Evolutionary conservation across 1,140 invertebrate species (phyloP).

Genomic region (Rhynchophorus ferrugineus): DNA sequence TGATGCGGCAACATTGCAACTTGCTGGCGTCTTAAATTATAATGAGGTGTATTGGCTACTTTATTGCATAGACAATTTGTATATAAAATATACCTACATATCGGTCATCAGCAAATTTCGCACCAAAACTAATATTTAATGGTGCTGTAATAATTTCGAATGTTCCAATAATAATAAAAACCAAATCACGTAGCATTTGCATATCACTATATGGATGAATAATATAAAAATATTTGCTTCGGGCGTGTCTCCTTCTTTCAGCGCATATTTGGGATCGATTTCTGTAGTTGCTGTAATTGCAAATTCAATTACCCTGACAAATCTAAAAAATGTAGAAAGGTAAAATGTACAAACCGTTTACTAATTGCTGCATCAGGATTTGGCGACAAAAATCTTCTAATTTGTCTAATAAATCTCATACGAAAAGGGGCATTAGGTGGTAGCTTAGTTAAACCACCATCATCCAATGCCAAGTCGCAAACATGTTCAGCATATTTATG

Average conservation of each 20-base stretch:
- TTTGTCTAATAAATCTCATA: neutral
- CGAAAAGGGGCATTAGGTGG: slow-evolving; percentile 1
- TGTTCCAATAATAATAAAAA: neutral
- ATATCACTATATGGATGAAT: slow-evolving; percentile 5
- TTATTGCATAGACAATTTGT: too few species aligned
- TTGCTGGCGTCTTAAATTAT: too few species aligned
- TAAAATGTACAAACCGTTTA: slow-evolving; percentile 1
- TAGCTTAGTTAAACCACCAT: neutral
- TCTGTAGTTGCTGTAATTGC: neutral
- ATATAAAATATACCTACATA: too few species aligned
- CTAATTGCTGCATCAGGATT: neutral
- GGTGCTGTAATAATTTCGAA: neutral
- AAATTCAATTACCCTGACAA: too few species aligned
- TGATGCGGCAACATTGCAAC: too few species aligned
- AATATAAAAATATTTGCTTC: slow-evolving; percentile 2
- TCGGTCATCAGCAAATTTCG: too few species aligned
- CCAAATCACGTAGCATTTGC: neutral
- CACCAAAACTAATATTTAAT: too few species aligned
- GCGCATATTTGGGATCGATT: neutral
- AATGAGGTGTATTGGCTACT: too few species aligned
- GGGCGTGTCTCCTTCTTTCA: neutral
- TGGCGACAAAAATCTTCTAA: neutral
- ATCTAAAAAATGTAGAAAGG: neutral
- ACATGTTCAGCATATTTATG: too few species aligned
- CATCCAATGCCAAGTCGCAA: neutral